These are phyloP conservation scores for Dermatemys mawii DNA, from an alignment of 2,113 vertebrate genomes.

Conservation along the genomic window DNA sequence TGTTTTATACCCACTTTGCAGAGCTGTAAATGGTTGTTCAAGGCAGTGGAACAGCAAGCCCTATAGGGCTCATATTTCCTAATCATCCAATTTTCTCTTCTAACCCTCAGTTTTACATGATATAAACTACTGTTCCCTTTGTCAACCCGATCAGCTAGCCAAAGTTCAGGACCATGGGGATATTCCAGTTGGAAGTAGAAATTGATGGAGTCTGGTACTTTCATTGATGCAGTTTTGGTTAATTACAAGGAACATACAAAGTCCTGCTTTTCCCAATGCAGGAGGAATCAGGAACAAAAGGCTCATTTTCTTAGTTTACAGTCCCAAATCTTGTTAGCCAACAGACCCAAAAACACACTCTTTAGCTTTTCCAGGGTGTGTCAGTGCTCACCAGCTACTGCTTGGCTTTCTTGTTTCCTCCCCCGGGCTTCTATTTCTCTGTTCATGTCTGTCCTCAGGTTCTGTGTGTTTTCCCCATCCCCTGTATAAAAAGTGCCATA, in stretches of 20 bases:
- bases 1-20: conserved; percentile 12
- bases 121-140: not conserved
- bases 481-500: too few relatives aligned
- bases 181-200: not conserved
- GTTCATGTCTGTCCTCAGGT: not conserved
- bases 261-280: not conserved
- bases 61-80: not conserved
- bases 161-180: not conserved
- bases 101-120: not conserved
- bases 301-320: not conserved
- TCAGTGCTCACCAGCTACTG: not conserved
- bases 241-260: not conserved
- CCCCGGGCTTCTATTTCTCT: not conserved
- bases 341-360: not conserved
- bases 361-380: not conserved
- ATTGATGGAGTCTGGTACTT: not conserved
- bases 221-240: not conserved
- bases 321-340: not conserved
- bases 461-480: not conserved
- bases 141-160: not conserved
- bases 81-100: not conserved
- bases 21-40: not conserved
- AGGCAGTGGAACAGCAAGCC: not conserved
- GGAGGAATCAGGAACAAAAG: not conserved
- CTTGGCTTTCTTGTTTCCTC: not conserved